These are phyloP conservation scores for Sebastes hubbsi DNA, from an alignment of 2,797 vertebrate species.

Conservation along the genomic window DNA sequence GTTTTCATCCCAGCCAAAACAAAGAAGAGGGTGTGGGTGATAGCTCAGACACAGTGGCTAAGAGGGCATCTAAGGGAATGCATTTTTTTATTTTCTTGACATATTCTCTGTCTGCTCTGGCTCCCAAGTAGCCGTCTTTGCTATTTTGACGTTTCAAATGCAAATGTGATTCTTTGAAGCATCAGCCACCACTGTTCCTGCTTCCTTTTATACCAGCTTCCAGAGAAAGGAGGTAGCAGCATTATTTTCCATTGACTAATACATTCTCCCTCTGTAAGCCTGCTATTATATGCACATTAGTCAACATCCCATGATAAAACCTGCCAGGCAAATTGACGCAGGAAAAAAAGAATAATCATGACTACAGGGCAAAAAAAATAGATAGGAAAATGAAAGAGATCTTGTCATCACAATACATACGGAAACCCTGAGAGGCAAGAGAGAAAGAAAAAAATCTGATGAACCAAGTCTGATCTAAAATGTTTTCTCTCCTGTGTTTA, in stretches of 20 bases:
- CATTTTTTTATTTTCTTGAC: slow-evolving; percentile 22
- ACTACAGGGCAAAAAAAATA: not conserved
- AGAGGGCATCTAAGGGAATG: slow-evolving; percentile 28
- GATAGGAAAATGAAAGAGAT: not conserved
- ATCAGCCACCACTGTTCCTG: slow-evolving; percentile 22
- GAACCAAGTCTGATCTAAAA: no score
- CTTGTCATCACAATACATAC: not conserved
- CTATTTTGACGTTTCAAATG: slow-evolving; percentile 73
- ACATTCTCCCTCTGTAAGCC: slow-evolving; percentile 1
- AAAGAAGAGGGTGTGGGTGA: slow-evolving; percentile 48
- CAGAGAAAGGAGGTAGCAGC: slow-evolving; percentile 20
- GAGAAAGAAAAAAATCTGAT: no score
- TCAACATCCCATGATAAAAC: not conserved
- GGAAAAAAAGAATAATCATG: not conserved
- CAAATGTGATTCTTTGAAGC: slow-evolving; percentile 66
- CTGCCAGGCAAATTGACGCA: not conserved
- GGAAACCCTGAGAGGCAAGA: no score
- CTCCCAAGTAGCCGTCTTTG: slow-evolving; percentile 56
- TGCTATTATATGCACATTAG: not conserved
- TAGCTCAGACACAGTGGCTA: slow-evolving; percentile 27
- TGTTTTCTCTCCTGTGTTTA: no score
- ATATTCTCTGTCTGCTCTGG: slow-evolving; percentile 25
- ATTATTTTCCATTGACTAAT: slow-evolving; percentile 31
- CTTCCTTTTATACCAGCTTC: slow-evolving; percentile 31
- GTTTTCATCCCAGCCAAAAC: slow-evolving; percentile 18